Conservation (phyloP, 2,797 vertebrate species). For the Tauraco hartlaubi region DNA sequence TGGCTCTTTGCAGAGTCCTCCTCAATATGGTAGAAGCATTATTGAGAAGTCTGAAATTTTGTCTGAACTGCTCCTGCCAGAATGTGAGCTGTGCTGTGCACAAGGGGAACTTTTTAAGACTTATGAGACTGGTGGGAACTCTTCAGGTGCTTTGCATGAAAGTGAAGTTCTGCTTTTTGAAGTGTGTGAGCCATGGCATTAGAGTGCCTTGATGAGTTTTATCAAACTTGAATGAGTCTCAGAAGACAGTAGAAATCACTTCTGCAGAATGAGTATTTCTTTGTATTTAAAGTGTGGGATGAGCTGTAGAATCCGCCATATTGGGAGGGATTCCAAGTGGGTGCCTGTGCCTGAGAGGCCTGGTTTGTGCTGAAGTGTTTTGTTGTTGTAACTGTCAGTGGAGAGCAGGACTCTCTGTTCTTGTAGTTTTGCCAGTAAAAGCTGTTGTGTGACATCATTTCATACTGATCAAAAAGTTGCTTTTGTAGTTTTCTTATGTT, state of each 20-base stretch:
- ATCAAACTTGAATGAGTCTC: background rate
- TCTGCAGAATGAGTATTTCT: background rate
- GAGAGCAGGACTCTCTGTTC: background rate
- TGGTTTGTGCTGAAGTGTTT: background rate
- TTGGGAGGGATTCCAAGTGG: background rate
- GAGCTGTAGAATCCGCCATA: background rate
- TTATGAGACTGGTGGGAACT: background rate
- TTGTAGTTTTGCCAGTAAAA: background rate
- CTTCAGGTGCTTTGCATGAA: conserved; percentile 27
- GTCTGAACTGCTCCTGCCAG: background rate
- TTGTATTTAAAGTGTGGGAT: background rate
- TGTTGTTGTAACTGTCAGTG: background rate
- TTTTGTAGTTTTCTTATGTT: background rate
- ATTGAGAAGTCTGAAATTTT: background rate
- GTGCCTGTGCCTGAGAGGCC: background rate
- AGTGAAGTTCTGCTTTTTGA: conserved; percentile 16
- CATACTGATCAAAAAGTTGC: background rate
- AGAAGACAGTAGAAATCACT: background rate
- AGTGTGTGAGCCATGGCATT: background rate
- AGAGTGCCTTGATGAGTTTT: background rate
- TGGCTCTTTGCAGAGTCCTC: background rate
- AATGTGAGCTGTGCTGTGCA: background rate
- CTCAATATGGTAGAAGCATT: background rate
- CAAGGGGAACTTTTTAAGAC: background rate
- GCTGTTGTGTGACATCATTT: background rate